Evolutionary conservation across 2,888 invertebrate species (phyloP), one percentile per base, ranked within the genome.

Genomic region (Bombyx huttoni): DNA sequence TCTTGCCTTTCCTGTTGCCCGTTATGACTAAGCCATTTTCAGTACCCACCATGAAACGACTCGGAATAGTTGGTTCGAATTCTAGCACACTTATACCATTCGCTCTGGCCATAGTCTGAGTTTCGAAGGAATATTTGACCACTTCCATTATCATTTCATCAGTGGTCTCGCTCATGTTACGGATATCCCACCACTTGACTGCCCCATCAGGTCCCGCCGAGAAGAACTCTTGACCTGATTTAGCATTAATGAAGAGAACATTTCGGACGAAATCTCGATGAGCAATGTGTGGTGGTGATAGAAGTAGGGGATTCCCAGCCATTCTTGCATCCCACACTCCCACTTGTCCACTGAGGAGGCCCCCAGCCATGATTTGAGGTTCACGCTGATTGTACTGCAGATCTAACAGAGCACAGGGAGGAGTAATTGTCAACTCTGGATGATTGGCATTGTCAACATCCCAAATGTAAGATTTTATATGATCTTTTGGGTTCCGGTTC

Each of bases 191-290:
- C 94, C 94, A 94, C 73, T 93, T 91, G 50, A 94, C 92, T 77
- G 93, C 94, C 0, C 98, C 98, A 76, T 98, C 98, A 1, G 95
- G 93, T 0, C 96, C 94, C 0, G 94, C 91, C 0, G 98, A 97
- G 81, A 98, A 98, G 73, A 98, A 97, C 75, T 98, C 98, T 0
- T 93, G 93, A 0, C 97, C 96, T 0, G 96, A 94, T 83, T 98
- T 98, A 0, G 97, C 95, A 72, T 95, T 94, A 53, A 97, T 94
- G 94, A 97, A 98, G 0, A 95, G 78, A 7, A 96, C 93, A 58
- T 92, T 93, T 58, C 94, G 92, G 7, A 95, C 97, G 0, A 96
- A 92, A 81, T 98, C 98, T 34, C 93, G 89, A 75, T 98, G 98
- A 53, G 96, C 95, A 51, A 91, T 90, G 71, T 96, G 96, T 35